A percentile compares a stretch with the other conserved stretches of the same genome.
Evolutionary conservation across 35 echinoderm and acorn worm species (phyloP).

Genomic region (Heliocidaris erythrogramma): DNA sequence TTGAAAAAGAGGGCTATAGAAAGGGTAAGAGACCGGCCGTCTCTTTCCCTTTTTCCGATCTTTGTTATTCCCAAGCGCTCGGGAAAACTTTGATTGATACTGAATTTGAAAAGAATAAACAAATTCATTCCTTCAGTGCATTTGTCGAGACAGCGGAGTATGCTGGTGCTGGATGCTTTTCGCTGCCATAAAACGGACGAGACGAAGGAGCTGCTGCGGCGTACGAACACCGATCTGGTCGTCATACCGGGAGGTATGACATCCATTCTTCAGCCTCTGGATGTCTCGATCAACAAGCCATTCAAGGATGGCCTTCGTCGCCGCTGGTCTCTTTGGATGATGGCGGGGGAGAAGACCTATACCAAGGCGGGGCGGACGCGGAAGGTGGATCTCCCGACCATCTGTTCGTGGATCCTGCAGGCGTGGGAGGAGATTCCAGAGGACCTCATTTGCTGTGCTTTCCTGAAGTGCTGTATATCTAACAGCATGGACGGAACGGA

Average conservation of each 20-base stretch:
- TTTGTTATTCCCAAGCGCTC: too few species aligned
- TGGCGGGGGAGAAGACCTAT: slow-evolving; percentile 20
- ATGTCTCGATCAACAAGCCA: slow-evolving; percentile 22
- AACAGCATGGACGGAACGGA: slow-evolving; percentile 35
- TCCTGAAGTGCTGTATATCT: too few species aligned
- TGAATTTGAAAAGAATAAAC: too few species aligned
- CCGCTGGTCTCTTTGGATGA: too few species aligned
- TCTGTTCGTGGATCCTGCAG: slow-evolving; percentile 43
- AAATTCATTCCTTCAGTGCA: too few species aligned
- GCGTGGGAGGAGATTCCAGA: slow-evolving; percentile 57
- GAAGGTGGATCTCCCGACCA: background rate
- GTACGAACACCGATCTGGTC: background rate
- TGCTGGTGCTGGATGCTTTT: background rate
- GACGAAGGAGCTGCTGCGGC: background rate
- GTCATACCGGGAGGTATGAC: slow-evolving; percentile 63
- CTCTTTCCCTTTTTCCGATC: too few species aligned
- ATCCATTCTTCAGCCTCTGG: slow-evolving; percentile 41
- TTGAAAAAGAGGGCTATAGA: too few species aligned
- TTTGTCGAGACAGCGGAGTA: background rate
- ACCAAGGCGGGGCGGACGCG: slow-evolving; percentile 42
- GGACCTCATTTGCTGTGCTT: background rate
- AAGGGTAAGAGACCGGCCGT: too few species aligned
- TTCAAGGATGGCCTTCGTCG: slow-evolving; percentile 46
- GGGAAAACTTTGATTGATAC: too few species aligned
- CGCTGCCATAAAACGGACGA: background rate